phyloP scores from a whole-genome alignment of 2,113 vertebrate genomes.

The Phaetusa simplex region DNA sequence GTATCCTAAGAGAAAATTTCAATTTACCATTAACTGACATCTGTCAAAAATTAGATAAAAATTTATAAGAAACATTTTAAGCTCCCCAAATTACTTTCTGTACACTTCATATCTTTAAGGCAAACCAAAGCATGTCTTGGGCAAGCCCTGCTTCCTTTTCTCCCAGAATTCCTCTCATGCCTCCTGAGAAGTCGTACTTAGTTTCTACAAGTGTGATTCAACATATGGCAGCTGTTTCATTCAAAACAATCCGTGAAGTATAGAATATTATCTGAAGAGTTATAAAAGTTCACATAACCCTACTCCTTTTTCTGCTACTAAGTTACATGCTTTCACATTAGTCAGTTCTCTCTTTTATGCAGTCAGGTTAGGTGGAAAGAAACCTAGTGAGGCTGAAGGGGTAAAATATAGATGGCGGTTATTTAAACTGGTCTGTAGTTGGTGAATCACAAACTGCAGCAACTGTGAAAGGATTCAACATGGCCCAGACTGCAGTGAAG shows the following conservation, averaged over 20 bases:
- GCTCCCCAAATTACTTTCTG: background rate
- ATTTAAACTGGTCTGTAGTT: background rate
- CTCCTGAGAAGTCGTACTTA: background rate
- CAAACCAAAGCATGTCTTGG: background rate
- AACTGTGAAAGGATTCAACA: background rate
- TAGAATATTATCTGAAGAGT: background rate
- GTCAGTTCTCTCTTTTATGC: background rate
- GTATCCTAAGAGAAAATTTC: background rate
- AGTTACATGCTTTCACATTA: background rate
- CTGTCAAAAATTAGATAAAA: background rate
- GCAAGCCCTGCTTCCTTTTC: background rate
- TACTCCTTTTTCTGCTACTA: background rate
- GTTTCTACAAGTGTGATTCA: background rate
- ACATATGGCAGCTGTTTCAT: background rate
- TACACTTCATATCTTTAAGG: background rate
- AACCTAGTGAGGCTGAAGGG: background rate
- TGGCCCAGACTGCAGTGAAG: background rate
- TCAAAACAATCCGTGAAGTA: background rate
- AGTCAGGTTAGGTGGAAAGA: background rate
- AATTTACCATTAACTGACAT: background rate
- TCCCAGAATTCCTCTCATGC: background rate
- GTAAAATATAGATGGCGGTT: background rate
- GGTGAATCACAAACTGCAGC: background rate
- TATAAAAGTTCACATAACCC: background rate
- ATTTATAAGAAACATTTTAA: constrained; percentile 24